Conservation (phyloP, 2,888 invertebrate genomes). For the Ochlodes sylvanus region DNA sequence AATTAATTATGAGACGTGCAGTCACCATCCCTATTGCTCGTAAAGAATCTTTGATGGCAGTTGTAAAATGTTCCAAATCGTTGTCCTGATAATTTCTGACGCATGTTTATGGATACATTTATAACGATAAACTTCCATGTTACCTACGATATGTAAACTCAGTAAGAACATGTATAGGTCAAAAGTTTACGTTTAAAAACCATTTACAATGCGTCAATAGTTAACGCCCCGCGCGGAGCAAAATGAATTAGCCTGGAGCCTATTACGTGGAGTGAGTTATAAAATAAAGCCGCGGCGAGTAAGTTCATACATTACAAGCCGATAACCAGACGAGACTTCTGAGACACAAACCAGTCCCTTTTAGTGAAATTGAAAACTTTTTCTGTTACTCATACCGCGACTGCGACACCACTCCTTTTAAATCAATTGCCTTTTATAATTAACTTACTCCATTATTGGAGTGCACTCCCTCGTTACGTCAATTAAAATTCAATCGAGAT, state of each 20-base stretch:
- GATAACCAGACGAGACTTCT: conserved; percentile 85
- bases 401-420: conserved; percentile 81
- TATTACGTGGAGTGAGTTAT: conserved; percentile 84
- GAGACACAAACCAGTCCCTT: conserved; percentile 86
- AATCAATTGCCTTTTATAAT: conserved; percentile 85
- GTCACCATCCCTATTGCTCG: conserved; percentile 77
- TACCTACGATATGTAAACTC: conserved; percentile 8
- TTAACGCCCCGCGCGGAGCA: conserved; percentile 59
- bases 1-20: conserved; percentile 81
- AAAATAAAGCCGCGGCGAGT: conserved; percentile 80
- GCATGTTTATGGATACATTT: conserved; percentile 82
- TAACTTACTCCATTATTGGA: conserved; percentile 80
- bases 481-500: conserved; percentile 81
- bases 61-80: conserved; percentile 83
- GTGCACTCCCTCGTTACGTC: conserved; percentile 78
- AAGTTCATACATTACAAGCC: conserved; percentile 85
- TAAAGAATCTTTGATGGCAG: conserved; percentile 81
- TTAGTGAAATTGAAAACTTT: conserved; percentile 86
- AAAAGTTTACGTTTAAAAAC: neutral
- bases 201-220: conserved; percentile 61
- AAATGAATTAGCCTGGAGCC: conserved; percentile 77
- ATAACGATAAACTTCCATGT: conserved; percentile 60
- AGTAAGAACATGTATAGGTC: neutral
- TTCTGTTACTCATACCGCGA: conserved; percentile 83
- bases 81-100: conserved; percentile 83